phyloP scores from a whole-genome alignment of 2,113 vertebrate genomes.

The Hirundichthys speculiger region DNA sequence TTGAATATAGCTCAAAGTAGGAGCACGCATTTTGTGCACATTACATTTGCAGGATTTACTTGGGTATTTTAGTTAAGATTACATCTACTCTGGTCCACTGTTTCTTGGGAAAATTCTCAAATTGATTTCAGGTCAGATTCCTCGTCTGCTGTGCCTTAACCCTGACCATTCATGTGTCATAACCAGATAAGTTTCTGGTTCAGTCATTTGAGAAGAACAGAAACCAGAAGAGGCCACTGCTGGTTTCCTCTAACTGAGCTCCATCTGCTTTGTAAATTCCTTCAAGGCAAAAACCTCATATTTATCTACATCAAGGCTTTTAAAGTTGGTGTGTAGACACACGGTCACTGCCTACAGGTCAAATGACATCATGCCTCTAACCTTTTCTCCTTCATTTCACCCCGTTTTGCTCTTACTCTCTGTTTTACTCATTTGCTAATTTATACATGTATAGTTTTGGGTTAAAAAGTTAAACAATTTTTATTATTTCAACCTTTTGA shows the following conservation, averaged over 20 bases:
- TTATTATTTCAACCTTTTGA: too few species aligned
- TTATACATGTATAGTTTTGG: background rate
- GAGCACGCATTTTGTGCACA: slow-evolving; percentile 1
- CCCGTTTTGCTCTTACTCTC: background rate
- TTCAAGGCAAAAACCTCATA: slow-evolving; percentile 28
- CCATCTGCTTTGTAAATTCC: slow-evolving; percentile 28
- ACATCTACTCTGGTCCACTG: background rate
- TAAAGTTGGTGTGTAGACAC: background rate
- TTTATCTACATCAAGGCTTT: slow-evolving; percentile 37
- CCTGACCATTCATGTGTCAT: slow-evolving; percentile 37
- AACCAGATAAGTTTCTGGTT: slow-evolving; percentile 57
- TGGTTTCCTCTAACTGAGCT: slow-evolving; percentile 41
- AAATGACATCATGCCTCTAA: slow-evolving; percentile 44
- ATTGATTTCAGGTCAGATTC: slow-evolving; percentile 44
- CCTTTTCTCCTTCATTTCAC: background rate
- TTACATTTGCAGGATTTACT: background rate
- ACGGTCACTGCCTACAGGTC: background rate
- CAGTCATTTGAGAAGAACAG: slow-evolving; percentile 29
- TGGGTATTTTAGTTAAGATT: background rate
- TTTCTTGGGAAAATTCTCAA: slow-evolving; percentile 5
- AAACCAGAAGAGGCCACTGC: slow-evolving; percentile 17
- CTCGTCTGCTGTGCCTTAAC: slow-evolving; percentile 25
- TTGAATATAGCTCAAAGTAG: slow-evolving; percentile 1
- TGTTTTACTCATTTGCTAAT: background rate
- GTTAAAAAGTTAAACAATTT: background rate